Base-by-base conservation (phyloP, 2,797 vertebrate species). In the Chloroceryle inda region DNA sequence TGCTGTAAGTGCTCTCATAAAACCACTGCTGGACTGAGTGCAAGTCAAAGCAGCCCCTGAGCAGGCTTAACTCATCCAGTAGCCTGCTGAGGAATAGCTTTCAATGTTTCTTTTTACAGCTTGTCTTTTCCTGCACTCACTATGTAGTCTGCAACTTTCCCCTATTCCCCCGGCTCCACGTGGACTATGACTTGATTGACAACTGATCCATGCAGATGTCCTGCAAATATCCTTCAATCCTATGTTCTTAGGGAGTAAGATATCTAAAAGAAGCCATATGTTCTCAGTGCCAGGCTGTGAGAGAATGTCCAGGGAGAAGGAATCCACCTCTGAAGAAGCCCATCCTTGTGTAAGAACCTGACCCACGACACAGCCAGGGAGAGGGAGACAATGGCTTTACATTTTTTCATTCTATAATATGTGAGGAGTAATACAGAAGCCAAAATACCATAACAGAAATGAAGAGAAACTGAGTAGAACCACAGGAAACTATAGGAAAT, bases 191-290 rank as follows among this genome's bases (percentile, higher is more conserved):
- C 68, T 64, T 75, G 75, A 81, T 47, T 49, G 69, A 71, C 42
- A 86, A 67, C 35, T 64, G 45, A 84, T 80, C 61, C 69, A 64
- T 8, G 15, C 20, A 67, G 55, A 73, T 55, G 20, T 68, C 58
- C 69, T 81, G 53, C 27, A 92, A 88, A 91, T 83, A 80, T 4
- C 63, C 49, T 85, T 88, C 77, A 80, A 81, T 50, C 63, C 58
- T 37, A 4, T 4, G 11, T 19, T 6, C 49, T 78, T 61, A 44
- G 52, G 59, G 22, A 47, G 33, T 55, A 80, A 49, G 45, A 9
- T 0, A 0, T 44, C 52, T 77, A 37, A 83, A 91, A 76, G 62
- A 63, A 95, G 23, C 10, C 19, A 24, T 0, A 0, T 38, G 49
- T 74, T n/a, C 42, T 75, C 19, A 15, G 33, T 61, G 42, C 37